Base-by-base conservation (phyloP, 2,797 vertebrate species). In the Myotis pilosus region DNA sequence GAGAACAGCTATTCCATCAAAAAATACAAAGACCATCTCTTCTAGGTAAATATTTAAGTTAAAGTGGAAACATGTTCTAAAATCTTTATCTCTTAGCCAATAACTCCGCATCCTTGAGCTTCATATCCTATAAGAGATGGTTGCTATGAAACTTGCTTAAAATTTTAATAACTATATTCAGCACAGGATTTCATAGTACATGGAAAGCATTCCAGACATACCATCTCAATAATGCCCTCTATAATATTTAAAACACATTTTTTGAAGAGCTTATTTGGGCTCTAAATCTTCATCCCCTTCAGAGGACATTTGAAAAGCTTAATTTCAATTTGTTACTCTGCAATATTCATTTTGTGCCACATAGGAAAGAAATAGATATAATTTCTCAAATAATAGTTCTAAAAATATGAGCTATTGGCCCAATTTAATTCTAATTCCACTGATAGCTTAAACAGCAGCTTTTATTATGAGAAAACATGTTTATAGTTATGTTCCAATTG, bases 311-410 rank as follows among this genome's bases (percentile, higher is more conserved):
- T 80, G 49, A 80, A 17, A 96, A 74, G 20, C 0, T 96, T 69
- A 36, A 30, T 93, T 86, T 86, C 8, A 82, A 25, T 76, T 7
- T 93, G 5, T 51, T 72, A 60, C 3, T 64, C 38, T 66, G 41
- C 49, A 64, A 30, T 47, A 66, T 38, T 7, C 17, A 4, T 66
- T 71, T 83, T 85, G 51, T 60, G 51, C 19, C 16, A 69, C 30
- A 28, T 10, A 94, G 23, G 41, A 82, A 85, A 95, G 36, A 75
- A 81, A 81, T 22, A 33, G n/a, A 62, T 74, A 33, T 1, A 82
- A 57, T 87, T 93, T 51, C 30, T 94, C 66, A 94, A 92, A 95
- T 75, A 64, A 91, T 41, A 88, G 28, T 81, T 90, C n/a, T 80
- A 62, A 92, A 95, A 87, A 68, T 64, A 96, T 23, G 22, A 89